phyloP scores from a whole-genome alignment of 2,797 vertebrate species.

The Kryptopterus vitreolus region DNA sequence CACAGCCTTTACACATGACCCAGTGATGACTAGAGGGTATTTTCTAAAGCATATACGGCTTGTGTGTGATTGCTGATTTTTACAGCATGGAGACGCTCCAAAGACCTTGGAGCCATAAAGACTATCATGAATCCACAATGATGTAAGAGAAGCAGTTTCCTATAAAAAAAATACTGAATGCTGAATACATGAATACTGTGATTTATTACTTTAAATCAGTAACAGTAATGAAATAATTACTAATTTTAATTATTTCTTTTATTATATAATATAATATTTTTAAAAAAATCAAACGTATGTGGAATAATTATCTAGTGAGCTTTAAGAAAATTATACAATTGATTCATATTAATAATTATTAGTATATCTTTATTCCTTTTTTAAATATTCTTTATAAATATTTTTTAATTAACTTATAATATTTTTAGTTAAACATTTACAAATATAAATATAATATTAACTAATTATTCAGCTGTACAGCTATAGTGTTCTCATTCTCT shows the following conservation, averaged over 20 bases:
- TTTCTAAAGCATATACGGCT: not conserved
- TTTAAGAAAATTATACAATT: not conserved
- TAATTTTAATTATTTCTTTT: not conserved
- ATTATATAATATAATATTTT: not conserved
- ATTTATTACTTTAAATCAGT: too few species aligned
- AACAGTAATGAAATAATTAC: too few species aligned
- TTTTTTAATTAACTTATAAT: too few species aligned
- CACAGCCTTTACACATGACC: slow-evolving; percentile 4
- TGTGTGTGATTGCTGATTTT: not conserved
- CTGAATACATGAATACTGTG: too few species aligned
- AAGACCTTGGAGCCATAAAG: not conserved
- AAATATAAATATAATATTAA: too few species aligned
- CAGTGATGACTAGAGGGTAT: not conserved
- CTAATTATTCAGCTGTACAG: too few species aligned
- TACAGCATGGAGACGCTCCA: slow-evolving; percentile 8
- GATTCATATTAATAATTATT: not conserved
- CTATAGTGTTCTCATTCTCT: too few species aligned
- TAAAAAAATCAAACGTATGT: not conserved
- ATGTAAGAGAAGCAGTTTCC: not conserved
- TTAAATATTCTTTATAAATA: too few species aligned
- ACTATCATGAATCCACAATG: not conserved
- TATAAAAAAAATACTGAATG: not conserved
- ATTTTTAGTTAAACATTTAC: too few species aligned
- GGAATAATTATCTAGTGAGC: not conserved
- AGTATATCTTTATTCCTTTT: too few species aligned